These are phyloP conservation scores for Colius striatus DNA, from an alignment of 2,113 vertebrate genomes.

Conservation along the genomic window DNA sequence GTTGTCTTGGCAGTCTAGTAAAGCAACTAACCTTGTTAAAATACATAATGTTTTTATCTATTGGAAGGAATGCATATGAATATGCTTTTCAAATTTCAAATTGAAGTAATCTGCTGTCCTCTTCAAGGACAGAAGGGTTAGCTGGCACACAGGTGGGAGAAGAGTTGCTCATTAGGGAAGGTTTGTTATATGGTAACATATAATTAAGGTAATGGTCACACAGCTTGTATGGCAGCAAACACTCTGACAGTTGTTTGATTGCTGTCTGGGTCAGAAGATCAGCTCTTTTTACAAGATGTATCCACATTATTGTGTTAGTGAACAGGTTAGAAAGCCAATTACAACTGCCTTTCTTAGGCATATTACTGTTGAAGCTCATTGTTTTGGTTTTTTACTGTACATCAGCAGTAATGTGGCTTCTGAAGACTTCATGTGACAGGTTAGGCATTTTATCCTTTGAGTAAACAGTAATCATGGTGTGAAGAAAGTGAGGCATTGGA, in stretches of 20 bases:
- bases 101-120: slow-evolving; percentile 37
- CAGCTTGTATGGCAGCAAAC: slow-evolving; percentile 73
- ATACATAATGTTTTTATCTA: slow-evolving; percentile 35
- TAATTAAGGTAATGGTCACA: slow-evolving; percentile 80
- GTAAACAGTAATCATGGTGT: slow-evolving; percentile 84
- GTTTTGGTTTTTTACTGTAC: slow-evolving; percentile 75
- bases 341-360: slow-evolving; percentile 71
- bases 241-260: slow-evolving; percentile 77
- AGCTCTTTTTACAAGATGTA: slow-evolving; percentile 75
- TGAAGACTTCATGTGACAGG: slow-evolving; percentile 80
- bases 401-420: slow-evolving; percentile 77
- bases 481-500: slow-evolving; percentile 82
- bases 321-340: slow-evolving; percentile 82
- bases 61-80: slow-evolving; percentile 53
- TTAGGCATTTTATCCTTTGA: slow-evolving; percentile 84
- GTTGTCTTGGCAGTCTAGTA: slow-evolving; percentile 67
- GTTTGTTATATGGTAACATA: slow-evolving; percentile 75
- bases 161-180: slow-evolving; percentile 79
- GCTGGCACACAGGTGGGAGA: slow-evolving; percentile 58
- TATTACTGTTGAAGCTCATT: slow-evolving; percentile 62
- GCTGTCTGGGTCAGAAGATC: slow-evolving; percentile 76
- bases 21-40: slow-evolving; percentile 58
- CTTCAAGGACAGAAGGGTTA: slow-evolving; percentile 75
- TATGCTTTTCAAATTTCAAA: slow-evolving; percentile 56
- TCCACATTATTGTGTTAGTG: slow-evolving; percentile 78